Evolutionary conservation across 2,797 vertebrate genomes (phyloP).

Genomic region (Lepidocolaptes lacrymiger): DNA sequence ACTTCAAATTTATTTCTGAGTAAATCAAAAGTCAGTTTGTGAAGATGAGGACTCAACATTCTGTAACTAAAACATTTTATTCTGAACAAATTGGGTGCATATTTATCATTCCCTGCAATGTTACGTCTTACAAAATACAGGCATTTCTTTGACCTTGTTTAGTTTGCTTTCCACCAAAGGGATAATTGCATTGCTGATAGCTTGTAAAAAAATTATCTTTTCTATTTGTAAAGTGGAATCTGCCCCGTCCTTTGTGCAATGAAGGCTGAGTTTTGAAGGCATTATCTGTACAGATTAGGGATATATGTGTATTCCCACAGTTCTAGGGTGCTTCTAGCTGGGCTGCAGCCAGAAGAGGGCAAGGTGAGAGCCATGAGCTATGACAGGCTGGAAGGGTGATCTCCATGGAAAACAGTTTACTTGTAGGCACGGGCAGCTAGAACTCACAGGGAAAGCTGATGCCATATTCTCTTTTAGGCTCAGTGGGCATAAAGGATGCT

Average conservation of each 20-base stretch:
- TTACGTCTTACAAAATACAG: not conserved
- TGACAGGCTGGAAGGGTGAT: not conserved
- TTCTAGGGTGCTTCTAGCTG: not conserved
- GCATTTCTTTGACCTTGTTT: not conserved
- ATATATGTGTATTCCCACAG: no score
- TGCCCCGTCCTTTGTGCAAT: not conserved
- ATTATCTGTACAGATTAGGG: not conserved
- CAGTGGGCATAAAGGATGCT: not conserved
- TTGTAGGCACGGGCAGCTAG: not conserved
- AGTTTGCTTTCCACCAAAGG: not conserved
- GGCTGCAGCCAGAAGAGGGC: not conserved
- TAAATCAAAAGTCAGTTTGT: conserved; percentile 17
- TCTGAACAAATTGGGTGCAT: not conserved
- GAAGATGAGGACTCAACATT: not conserved
- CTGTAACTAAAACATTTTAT: not conserved
- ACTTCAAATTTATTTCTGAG: not conserved
- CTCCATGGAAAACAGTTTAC: not conserved
- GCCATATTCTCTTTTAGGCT: not conserved
- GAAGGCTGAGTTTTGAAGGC: not conserved
- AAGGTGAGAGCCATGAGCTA: not conserved
- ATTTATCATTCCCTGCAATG: not conserved
- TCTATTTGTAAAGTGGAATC: not conserved
- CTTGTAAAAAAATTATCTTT: not conserved
- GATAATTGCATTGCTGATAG: not conserved
- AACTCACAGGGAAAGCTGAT: not conserved